Conservation (phyloP, 2,888 invertebrate species). For the Lycophotia porphyrea region DNA sequence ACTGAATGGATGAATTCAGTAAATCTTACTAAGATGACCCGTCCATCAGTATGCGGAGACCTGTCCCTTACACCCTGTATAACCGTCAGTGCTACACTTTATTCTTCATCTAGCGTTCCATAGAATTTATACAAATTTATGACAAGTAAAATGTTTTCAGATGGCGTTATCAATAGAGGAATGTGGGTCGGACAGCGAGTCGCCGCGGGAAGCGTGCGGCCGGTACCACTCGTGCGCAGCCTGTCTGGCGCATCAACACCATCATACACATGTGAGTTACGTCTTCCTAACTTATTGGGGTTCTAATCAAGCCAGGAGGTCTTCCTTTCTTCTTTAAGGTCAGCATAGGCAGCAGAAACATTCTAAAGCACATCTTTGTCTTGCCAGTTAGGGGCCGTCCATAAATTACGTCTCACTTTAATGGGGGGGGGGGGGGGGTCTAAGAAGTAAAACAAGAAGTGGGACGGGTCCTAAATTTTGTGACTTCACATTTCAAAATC, state of each 20-base stretch:
- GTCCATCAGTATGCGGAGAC: too few relatives aligned
- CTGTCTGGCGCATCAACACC: constrained; percentile 92
- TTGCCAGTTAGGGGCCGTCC: too few relatives aligned
- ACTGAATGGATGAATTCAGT: too few relatives aligned
- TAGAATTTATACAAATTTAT: background rate
- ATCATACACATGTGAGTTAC: constrained; percentile 77
- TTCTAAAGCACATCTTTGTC: background rate
- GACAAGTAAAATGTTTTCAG: constrained; percentile 47
- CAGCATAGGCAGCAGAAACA: background rate
- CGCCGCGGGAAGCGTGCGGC: constrained; percentile 92
- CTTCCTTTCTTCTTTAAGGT: background rate
- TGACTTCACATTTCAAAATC: too few relatives aligned
- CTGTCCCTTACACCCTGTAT: too few relatives aligned
- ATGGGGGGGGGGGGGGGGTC: too few relatives aligned
- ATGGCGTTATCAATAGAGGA: constrained; percentile 83
- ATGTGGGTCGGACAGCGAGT: constrained; percentile 79
- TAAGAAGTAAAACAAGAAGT: too few relatives aligned
- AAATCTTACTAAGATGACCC: too few relatives aligned
- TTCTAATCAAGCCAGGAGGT: background rate
- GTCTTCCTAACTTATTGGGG: background rate
- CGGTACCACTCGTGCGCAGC: constrained; percentile 96
- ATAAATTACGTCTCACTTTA: too few relatives aligned
- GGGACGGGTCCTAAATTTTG: too few relatives aligned
- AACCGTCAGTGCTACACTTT: background rate
- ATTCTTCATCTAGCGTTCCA: background rate